phyloP scores from a whole-genome alignment of 2,113 vertebrate genomes.

The Plecotus auritus region DNA sequence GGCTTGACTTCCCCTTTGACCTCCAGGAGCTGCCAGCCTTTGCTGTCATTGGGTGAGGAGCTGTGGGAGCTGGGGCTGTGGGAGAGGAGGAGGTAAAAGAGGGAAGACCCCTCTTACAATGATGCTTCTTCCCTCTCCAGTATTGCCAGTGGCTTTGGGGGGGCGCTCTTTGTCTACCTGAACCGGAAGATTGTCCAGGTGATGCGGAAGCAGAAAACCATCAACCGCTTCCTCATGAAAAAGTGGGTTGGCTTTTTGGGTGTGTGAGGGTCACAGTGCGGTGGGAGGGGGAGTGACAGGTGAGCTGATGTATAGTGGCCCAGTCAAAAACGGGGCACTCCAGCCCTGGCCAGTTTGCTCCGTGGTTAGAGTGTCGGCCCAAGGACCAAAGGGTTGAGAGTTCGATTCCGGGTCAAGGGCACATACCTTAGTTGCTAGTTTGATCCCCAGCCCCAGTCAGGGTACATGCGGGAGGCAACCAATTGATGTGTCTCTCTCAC shows the following conservation, averaged over 20 bases:
- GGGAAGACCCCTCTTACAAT: not conserved
- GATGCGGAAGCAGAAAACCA: slow-evolving; percentile 97
- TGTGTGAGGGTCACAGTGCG: not conserved
- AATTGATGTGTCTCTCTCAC: not conserved
- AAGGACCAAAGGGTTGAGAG: no score
- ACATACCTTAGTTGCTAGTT: no score
- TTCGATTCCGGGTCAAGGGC: not conserved
- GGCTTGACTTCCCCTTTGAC: slow-evolving; percentile 97
- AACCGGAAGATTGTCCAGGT: slow-evolving; percentile 97
- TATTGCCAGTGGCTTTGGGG: slow-evolving; percentile 95
- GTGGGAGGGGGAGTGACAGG: not conserved
- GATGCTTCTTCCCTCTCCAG: slow-evolving; percentile 74
- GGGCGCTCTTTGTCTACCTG: slow-evolving; percentile 95
- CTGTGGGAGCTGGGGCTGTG: not conserved
- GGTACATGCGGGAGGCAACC: not conserved
- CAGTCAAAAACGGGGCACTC: not conserved
- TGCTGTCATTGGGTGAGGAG: slow-evolving; percentile 93
- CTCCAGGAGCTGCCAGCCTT: slow-evolving; percentile 98
- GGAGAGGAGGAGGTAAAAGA: not conserved
- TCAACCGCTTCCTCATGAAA: slow-evolving; percentile 99
- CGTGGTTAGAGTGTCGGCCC: no score
- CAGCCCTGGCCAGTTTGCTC: no score
- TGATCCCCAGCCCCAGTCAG: no score
- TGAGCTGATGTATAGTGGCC: not conserved
- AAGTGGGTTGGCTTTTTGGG: slow-evolving; percentile 85